Percentiles rank a stretch among this genome's conserved stretches.
Conservation (phyloP, 2,113 vertebrate genomes). For the Plecotus auritus region DNA sequence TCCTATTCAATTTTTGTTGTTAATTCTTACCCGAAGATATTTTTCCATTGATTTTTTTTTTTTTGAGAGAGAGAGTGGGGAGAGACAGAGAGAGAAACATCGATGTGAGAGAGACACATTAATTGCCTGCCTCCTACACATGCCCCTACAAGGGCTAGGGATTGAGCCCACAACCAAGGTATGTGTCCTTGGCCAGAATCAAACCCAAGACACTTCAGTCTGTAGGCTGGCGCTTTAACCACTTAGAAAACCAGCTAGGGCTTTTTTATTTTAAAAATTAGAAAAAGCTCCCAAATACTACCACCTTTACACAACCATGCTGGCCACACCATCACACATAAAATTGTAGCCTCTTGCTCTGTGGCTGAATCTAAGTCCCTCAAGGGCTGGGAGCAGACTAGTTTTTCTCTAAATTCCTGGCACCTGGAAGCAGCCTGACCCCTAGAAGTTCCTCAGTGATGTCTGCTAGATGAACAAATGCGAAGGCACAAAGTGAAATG, state of each 20-base stretch:
- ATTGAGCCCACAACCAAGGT: too few relatives aligned
- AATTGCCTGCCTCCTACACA: too few relatives aligned
- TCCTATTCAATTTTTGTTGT: background rate
- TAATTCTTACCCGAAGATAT: too few relatives aligned
- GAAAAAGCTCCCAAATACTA: background rate
- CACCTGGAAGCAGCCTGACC: background rate
- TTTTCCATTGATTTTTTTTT: too few relatives aligned
- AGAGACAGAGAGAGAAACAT: too few relatives aligned
- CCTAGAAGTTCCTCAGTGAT: background rate
- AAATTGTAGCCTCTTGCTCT: background rate
- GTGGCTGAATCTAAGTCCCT: rapidly evolving
- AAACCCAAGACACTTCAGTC: too few relatives aligned
- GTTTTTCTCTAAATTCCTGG: background rate
- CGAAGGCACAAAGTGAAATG: background rate
- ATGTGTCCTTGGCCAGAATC: too few relatives aligned
- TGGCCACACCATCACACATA: rapidly evolving
- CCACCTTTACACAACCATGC: background rate
- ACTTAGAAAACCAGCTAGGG: too few relatives aligned
- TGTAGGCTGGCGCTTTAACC: too few relatives aligned
- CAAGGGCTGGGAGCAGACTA: rapidly evolving
- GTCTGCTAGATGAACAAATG: background rate
- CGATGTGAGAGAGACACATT: too few relatives aligned
- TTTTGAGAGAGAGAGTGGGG: too few relatives aligned
- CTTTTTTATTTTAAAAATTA: background rate
- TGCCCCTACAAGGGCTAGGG: too few relatives aligned